phyloP scores from a whole-genome alignment of 2,113 vertebrate genomes.

The Sarotherodon lohbergeri region DNA sequence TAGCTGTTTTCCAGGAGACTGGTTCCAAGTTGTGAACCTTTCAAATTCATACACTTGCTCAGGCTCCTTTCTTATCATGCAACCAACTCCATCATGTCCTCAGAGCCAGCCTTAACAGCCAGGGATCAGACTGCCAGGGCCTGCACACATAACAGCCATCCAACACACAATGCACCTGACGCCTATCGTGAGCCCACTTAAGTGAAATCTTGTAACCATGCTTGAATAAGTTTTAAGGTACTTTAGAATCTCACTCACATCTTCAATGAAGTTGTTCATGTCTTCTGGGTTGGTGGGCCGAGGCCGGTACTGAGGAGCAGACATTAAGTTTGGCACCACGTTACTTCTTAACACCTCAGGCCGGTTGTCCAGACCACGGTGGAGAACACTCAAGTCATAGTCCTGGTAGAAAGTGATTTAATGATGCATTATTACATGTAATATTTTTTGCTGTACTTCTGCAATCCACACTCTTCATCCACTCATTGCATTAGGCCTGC shows the following conservation, averaged over 20 bases:
- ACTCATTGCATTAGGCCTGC: neutral
- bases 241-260: conserved; percentile 71
- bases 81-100: neutral
- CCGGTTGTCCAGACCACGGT: conserved; percentile 86
- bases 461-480: neutral
- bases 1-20: neutral
- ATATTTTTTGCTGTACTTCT: neutral
- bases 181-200: neutral
- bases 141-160: neutral
- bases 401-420: conserved; percentile 67
- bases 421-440: neutral
- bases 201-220: neutral
- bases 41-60: neutral
- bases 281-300: conserved; percentile 89
- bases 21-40: neutral
- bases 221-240: neutral
- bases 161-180: neutral
- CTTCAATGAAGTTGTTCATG: conserved; percentile 89
- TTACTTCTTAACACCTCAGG: conserved; percentile 85
- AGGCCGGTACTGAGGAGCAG: conserved; percentile 78
- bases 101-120: neutral
- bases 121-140: neutral
- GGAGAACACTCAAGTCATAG: conserved; percentile 87
- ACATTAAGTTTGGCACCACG: conserved; percentile 72
- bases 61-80: neutral